phyloP scores from a whole-genome alignment of 2,888 invertebrate genomes.

The Brachypterus glaber region DNA sequence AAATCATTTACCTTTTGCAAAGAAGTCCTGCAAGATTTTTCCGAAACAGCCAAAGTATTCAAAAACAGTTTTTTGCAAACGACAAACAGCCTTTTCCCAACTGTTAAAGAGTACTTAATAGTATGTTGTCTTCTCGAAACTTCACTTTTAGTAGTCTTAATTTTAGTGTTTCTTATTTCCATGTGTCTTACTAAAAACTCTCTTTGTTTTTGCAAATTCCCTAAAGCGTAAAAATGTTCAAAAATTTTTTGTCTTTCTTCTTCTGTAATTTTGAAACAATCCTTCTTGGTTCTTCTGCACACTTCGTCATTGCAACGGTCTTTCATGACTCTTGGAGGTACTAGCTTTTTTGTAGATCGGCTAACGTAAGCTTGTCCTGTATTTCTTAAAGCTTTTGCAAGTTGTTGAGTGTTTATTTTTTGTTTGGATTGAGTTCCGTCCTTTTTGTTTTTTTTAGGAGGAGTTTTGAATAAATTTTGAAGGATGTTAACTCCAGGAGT shows the following conservation, averaged over 20 bases:
- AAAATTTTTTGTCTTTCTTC: conserved; percentile 11
- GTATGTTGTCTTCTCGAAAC: conserved; percentile 12
- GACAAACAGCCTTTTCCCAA: neutral
- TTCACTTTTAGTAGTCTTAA: conserved; percentile 11
- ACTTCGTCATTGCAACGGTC: conserved; percentile 5
- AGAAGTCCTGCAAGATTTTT: conserved; percentile 9
- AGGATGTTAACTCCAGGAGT: too few species aligned
- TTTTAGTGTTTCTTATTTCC: conserved; percentile 6
- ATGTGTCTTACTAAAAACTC: conserved; percentile 14
- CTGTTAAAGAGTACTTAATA: conserved; percentile 10
- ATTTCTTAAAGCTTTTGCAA: conserved; percentile 12
- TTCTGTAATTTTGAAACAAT: conserved; percentile 10
- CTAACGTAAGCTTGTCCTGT: conserved; percentile 13
- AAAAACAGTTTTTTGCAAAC: conserved; percentile 14
- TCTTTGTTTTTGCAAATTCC: conserved; percentile 11
- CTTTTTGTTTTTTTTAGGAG: too few species aligned
- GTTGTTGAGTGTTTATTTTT: conserved; percentile 10
- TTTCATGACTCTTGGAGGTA: conserved; percentile 11
- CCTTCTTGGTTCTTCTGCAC: conserved; percentile 11
- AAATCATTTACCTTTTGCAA: conserved; percentile 9
- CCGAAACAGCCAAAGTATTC: conserved; percentile 12
- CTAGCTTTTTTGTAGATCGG: conserved; percentile 8
- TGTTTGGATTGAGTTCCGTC: too few species aligned
- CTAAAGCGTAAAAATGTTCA: conserved; percentile 8
- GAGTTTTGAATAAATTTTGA: too few species aligned